phyloP scores from a whole-genome alignment of 2,888 invertebrate genomes.

The Ypsolopha sequella region DNA sequence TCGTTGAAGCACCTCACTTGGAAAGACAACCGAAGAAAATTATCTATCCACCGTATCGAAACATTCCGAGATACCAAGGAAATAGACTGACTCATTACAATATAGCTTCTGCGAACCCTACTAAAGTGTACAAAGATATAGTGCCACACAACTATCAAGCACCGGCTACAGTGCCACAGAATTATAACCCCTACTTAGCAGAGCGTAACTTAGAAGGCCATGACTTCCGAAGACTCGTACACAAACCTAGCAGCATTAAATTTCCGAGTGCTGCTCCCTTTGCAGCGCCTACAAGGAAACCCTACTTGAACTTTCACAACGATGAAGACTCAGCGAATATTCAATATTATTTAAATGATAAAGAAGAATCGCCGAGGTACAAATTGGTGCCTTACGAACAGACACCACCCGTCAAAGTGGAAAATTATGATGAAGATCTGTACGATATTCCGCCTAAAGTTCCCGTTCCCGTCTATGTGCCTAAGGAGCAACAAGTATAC shows the following conservation, averaged over 20 bases:
- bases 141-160: conserved; percentile 32
- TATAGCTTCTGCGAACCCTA: conserved; percentile 58
- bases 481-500: conserved; percentile 35
- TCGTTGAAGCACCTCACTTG: conserved; percentile 36
- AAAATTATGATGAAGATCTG: conserved; percentile 12
- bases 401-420: conserved; percentile 36
- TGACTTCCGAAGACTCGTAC: conserved; percentile 28
- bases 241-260: conserved; percentile 29
- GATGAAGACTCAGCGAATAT: conserved; percentile 34
- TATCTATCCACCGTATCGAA: conserved; percentile 32
- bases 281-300: conserved; percentile 31
- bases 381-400: conserved; percentile 65
- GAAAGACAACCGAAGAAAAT: conserved; percentile 44
- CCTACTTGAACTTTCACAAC: conserved; percentile 35
- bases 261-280: conserved; percentile 24
- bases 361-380: conserved; percentile 43
- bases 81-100: conserved; percentile 59
- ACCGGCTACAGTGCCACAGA: conserved; percentile 26
- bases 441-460: conserved; percentile 30
- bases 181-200: conserved; percentile 31
- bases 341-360: conserved; percentile 48
- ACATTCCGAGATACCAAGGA: conserved; percentile 59
- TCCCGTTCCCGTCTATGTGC: conserved; percentile 25
- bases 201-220: conserved; percentile 26
- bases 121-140: conserved; percentile 43